Evolutionary conservation across 2,113 vertebrate genomes (phyloP).

Genomic region (Phalacrocorax aristotelis): DNA sequence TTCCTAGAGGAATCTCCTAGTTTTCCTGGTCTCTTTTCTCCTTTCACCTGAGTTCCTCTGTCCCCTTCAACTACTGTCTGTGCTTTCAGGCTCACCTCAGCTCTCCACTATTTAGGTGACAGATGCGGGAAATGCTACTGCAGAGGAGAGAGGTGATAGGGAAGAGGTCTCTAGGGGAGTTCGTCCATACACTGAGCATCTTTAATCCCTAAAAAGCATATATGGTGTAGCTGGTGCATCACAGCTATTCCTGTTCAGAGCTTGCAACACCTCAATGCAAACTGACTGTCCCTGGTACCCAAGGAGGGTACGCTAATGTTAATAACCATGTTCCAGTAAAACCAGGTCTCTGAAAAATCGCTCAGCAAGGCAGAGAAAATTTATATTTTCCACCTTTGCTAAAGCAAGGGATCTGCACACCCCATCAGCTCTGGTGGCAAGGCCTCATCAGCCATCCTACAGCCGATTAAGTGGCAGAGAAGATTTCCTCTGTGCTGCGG

Average conservation of each 20-base stretch:
- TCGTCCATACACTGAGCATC: neutral
- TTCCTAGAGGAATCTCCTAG: neutral
- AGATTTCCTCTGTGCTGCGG: neutral
- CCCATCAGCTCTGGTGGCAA: neutral
- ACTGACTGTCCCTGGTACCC: neutral
- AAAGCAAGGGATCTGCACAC: neutral
- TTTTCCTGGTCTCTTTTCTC: neutral
- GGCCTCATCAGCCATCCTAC: neutral
- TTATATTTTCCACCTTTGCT: neutral
- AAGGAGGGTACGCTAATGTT: neutral
- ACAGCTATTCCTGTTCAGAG: neutral
- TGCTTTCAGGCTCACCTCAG: neutral
- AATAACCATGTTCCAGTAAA: neutral
- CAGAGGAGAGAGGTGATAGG: neutral
- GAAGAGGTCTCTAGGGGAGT: neutral
- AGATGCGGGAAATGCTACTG: neutral
- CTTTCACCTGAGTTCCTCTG: neutral
- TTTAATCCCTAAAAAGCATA: neutral
- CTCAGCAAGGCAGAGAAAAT: neutral
- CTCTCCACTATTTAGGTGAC: neutral
- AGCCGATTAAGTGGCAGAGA: fast-evolving
- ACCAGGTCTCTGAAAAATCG: neutral
- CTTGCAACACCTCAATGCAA: neutral
- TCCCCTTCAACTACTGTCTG: neutral
- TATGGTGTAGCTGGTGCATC: neutral